Evolutionary conservation across 1,140 invertebrate genomes (phyloP).

Genomic region (Teleopsis dalmanni): DNA sequence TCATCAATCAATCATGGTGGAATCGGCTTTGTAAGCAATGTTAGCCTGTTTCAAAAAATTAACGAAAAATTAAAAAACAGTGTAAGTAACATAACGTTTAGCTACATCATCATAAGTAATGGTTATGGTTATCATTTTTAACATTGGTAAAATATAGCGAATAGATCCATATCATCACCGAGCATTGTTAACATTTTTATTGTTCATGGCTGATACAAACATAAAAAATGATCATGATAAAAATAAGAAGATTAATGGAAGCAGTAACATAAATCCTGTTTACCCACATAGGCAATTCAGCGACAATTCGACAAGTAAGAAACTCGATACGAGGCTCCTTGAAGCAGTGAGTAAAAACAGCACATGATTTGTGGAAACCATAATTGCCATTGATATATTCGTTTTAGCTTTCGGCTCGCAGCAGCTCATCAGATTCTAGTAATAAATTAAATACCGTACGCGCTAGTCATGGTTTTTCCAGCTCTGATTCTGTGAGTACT

Average conservation of each 20-base stretch:
- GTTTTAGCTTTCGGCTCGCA: neutral
- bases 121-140: neutral
- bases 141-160: conserved; percentile 1
- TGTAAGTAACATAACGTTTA: conserved; percentile 8
- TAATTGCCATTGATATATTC: neutral
- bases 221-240: conserved; percentile 8
- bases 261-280: neutral
- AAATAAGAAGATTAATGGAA: conserved; percentile 2
- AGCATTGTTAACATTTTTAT: conserved; percentile 18
- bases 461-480: neutral
- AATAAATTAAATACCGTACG: neutral
- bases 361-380: neutral
- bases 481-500: neutral
- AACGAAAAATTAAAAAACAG: conserved; percentile 18
- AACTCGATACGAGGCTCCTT: too few species aligned
- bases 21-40: conserved; percentile 5
- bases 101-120: neutral
- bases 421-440: neutral
- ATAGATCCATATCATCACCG: conserved; percentile 11
- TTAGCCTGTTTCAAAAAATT: conserved; percentile 12
- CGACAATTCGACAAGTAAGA: too few species aligned
- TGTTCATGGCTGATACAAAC: conserved; percentile 18
- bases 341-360: too few species aligned
- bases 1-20: neutral
- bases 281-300: neutral